phyloP scores from a whole-genome alignment of 2,797 vertebrate species.

The Sebastes goodei region DNA sequence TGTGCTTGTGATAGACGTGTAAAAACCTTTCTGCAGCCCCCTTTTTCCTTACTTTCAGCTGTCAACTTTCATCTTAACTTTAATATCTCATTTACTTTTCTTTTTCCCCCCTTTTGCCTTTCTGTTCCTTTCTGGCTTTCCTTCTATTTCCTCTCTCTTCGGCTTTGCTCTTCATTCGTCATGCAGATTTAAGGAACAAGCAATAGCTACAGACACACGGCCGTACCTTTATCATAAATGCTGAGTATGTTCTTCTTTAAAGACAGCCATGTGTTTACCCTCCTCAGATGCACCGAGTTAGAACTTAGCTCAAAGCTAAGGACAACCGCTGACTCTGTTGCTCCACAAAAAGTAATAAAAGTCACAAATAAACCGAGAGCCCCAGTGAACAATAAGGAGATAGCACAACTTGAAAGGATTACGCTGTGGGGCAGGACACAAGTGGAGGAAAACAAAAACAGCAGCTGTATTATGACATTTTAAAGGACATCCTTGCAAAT shows the following conservation, averaged over 20 bases:
- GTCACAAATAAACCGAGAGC: slow-evolving; percentile 39
- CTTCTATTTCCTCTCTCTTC: neutral
- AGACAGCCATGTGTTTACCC: neutral
- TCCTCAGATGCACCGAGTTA: neutral
- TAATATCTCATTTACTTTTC: neutral
- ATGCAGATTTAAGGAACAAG: neutral
- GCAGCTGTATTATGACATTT: slow-evolving; percentile 41
- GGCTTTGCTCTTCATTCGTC: neutral
- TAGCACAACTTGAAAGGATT: slow-evolving; percentile 23
- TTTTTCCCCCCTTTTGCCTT: too few relatives aligned
- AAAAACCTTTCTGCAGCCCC: neutral
- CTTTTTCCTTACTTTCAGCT: neutral
- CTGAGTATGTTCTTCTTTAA: neutral
- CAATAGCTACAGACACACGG: neutral
- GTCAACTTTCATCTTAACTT: neutral
- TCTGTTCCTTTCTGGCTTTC: neutral
- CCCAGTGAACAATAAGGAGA: slow-evolving; percentile 21
- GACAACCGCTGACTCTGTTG: slow-evolving; percentile 13
- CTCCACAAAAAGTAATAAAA: slow-evolving; percentile 33
- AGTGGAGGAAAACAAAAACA: slow-evolving; percentile 46
- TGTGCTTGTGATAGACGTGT: neutral
- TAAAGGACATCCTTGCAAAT: slow-evolving; percentile 35
- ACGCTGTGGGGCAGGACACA: slow-evolving; percentile 24
- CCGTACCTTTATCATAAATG: neutral
- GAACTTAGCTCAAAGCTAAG: slow-evolving; percentile 15